phyloP scores from a whole-genome alignment of 1,140 invertebrate genomes.

The Phenacoccus solenopsis region DNA sequence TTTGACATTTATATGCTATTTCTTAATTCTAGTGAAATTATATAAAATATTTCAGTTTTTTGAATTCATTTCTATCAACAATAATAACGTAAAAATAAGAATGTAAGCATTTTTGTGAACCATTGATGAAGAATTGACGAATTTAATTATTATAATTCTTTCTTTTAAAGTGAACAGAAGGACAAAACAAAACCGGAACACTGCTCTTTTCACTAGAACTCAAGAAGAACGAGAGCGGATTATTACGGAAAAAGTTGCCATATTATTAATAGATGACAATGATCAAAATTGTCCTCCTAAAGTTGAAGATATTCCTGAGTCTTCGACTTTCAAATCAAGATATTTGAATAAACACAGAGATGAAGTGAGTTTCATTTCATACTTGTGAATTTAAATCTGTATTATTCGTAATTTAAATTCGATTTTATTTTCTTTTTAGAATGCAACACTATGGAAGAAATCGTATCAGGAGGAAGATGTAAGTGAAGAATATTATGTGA shows the following conservation, averaged over 20 bases:
- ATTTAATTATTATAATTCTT: too few relatives aligned
- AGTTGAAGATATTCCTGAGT: neutral
- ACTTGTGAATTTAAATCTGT: neutral
- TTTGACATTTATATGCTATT: too few relatives aligned
- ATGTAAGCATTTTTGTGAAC: too few relatives aligned
- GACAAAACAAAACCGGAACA: slow-evolving; percentile 20
- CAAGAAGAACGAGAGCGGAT: slow-evolving; percentile 35
- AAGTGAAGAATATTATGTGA: slow-evolving; percentile 18
- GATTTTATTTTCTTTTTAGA: slow-evolving; percentile 20
- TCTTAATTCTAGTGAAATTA: too few relatives aligned
- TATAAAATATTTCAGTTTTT: slow-evolving; percentile 3
- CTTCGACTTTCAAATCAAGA: slow-evolving; percentile 18
- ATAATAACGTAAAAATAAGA: too few relatives aligned
- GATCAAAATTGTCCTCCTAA: neutral
- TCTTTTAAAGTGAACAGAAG: too few relatives aligned
- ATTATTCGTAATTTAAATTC: neutral
- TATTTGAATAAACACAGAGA: slow-evolving; percentile 21
- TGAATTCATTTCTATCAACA: slow-evolving; percentile 10
- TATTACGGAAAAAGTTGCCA: slow-evolving; percentile 38
- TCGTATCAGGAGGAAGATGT: slow-evolving; percentile 9
- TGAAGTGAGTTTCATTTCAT: slow-evolving; percentile 21
- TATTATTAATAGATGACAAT: slow-evolving; percentile 33
- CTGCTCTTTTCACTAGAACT: slow-evolving; percentile 34
- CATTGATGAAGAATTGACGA: too few relatives aligned
- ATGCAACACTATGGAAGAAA: slow-evolving; percentile 20